Conservation (phyloP, 2,888 invertebrate genomes). For the Danaus chrysippus region DNA sequence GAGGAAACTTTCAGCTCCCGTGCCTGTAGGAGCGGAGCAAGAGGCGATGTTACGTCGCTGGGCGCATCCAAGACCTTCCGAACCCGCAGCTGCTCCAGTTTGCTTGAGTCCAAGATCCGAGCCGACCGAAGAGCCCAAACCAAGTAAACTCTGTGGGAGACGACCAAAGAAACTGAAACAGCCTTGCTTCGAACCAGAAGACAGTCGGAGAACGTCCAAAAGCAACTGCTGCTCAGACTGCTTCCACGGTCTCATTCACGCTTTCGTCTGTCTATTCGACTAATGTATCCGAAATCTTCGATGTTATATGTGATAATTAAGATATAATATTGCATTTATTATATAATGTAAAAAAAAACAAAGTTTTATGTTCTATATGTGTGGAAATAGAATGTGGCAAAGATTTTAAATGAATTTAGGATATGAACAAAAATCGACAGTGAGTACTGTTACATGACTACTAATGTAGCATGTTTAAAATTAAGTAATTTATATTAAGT, state of each 20-base stretch:
- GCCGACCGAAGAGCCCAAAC: conserved; percentile 54
- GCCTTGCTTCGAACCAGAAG: conserved; percentile 65
- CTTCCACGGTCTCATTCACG: conserved; percentile 71
- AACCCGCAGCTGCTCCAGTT: conserved; percentile 67
- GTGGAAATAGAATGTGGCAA: not conserved
- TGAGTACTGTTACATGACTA: not conserved
- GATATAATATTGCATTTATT: not conserved
- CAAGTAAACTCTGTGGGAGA: conserved; percentile 58
- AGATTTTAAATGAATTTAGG: not conserved
- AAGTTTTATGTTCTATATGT: not conserved
- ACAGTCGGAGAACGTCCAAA: conserved; percentile 47
- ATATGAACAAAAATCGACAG: not conserved
- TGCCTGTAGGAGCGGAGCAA: conserved; percentile 70
- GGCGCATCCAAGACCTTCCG: conserved; percentile 62
- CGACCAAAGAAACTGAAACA: conserved; percentile 62
- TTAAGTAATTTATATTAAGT: not conserved
- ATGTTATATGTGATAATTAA: conserved; percentile 9
- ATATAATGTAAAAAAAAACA: not conserved
- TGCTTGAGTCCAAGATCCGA: conserved; percentile 66
- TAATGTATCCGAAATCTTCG: conserved; percentile 37
- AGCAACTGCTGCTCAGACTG: conserved; percentile 73
- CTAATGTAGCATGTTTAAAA: not conserved
- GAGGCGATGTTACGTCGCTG: conserved; percentile 66
- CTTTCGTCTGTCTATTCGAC: conserved; percentile 77
- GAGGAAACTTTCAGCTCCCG: conserved; percentile 61